Evolutionary conservation across 2,888 invertebrate genomes (phyloP).

Genomic region (Lithophane semibrunnea): DNA sequence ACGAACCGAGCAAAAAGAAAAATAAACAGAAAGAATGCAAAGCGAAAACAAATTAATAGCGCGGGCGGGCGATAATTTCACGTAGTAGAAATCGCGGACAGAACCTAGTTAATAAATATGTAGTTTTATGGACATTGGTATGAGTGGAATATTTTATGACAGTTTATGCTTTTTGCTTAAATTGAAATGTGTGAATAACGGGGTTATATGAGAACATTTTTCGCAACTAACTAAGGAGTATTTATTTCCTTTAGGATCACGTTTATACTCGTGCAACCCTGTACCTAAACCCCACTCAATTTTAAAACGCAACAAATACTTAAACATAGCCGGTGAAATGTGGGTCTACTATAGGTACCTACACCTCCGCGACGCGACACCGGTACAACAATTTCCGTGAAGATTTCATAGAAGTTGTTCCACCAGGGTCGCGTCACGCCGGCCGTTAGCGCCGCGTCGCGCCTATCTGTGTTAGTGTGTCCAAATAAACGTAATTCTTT

Average conservation of each 20-base stretch:
- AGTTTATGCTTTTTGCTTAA: constrained; percentile 30
- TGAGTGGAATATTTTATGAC: constrained; percentile 55
- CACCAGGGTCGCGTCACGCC: too few relatives aligned
- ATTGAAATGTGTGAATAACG: constrained; percentile 5
- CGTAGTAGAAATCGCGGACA: background rate
- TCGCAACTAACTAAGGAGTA: background rate
- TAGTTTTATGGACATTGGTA: constrained; percentile 37
- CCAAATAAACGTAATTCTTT: too few relatives aligned
- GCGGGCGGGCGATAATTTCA: background rate
- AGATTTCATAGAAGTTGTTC: too few relatives aligned
- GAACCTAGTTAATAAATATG: constrained; percentile 2
- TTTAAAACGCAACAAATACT: background rate
- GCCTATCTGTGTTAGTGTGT: too few relatives aligned
- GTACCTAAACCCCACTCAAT: background rate
- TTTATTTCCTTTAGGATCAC: background rate
- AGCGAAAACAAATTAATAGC: background rate
- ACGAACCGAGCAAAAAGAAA: background rate
- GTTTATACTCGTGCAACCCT: background rate
- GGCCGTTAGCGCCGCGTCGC: too few relatives aligned
- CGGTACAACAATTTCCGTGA: too few relatives aligned
- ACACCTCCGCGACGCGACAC: too few relatives aligned
- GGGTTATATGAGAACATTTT: background rate
- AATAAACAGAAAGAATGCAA: too few relatives aligned
- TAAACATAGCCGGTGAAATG: too few relatives aligned
- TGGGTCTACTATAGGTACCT: too few relatives aligned